These are phyloP conservation scores for Malthinus flaveolus DNA, from an alignment of 2,888 invertebrate genomes.

Conservation along the genomic window DNA sequence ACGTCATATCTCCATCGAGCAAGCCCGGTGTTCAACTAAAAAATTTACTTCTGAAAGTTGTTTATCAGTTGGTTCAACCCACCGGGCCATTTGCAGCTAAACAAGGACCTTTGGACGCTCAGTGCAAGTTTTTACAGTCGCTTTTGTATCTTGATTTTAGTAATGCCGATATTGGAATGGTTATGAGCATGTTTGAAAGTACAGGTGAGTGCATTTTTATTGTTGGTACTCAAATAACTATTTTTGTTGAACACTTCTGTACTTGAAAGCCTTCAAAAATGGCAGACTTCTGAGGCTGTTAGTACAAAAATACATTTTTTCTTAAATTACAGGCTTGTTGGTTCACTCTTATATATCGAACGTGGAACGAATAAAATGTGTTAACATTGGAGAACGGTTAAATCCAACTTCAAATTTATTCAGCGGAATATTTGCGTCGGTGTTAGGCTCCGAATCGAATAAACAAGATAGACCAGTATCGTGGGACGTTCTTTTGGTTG, in stretches of 20 bases:
- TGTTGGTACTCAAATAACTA: too few species aligned
- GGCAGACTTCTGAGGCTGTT: too few species aligned
- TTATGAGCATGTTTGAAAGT: constrained; percentile 74
- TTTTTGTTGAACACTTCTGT: too few species aligned
- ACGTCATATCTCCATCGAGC: constrained; percentile 60
- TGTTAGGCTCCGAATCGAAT: constrained; percentile 65
- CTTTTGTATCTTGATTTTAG: constrained; percentile 67
- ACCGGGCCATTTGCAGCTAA: constrained; percentile 64
- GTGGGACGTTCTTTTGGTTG: constrained; percentile 72
- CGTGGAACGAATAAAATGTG: constrained; percentile 60
- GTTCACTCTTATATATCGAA: constrained; percentile 60
- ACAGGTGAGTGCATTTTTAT: constrained; percentile 59
- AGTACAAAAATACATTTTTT: constrained; percentile 30
- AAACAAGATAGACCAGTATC: constrained; percentile 69
- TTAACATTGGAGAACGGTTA: constrained; percentile 58
- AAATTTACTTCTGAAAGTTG: constrained; percentile 69
- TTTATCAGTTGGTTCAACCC: constrained; percentile 72
- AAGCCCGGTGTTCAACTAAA: constrained; percentile 62
- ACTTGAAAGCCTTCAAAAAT: too few species aligned
- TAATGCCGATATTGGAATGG: constrained; percentile 70
- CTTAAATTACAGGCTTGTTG: constrained; percentile 54
- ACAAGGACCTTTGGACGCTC: constrained; percentile 73
- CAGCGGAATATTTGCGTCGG: constrained; percentile 77
- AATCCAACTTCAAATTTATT: constrained; percentile 61
- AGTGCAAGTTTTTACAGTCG: constrained; percentile 71